phyloP scores from a whole-genome alignment of 2,113 vertebrate species.

The Protobothrops mucrosquamatus region DNA sequence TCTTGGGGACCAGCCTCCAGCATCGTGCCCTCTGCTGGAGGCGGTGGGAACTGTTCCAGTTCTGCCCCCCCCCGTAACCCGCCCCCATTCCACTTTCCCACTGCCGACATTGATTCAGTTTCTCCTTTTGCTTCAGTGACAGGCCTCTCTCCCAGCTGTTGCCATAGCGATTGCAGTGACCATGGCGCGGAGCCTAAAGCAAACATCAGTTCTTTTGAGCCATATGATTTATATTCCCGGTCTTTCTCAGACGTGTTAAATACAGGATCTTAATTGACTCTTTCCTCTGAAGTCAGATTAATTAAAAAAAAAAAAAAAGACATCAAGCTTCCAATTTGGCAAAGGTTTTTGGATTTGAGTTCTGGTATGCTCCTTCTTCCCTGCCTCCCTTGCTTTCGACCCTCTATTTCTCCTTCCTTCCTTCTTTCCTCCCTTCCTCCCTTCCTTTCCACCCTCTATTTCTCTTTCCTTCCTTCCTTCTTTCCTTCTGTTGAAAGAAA shows the following conservation, averaged over 20 bases:
- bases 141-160: constrained; percentile 6
- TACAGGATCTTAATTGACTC: constrained; percentile 17
- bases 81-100: neutral
- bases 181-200: constrained; percentile 11
- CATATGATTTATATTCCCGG: constrained; percentile 27
- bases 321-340: neutral
- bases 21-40: neutral
- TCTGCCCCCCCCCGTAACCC: accelerated
- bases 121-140: neutral
- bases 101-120: neutral
- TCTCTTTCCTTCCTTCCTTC: neutral
- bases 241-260: constrained; percentile 14
- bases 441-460: neutral
- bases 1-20: neutral
- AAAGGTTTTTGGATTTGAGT: neutral
- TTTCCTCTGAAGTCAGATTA: constrained; percentile 20
- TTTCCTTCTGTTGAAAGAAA: too few species aligned
- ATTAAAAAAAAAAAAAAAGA: constrained; percentile 1
- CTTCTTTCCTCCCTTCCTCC: neutral
- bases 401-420: neutral
- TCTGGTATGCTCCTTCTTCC: neutral
- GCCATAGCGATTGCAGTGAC: constrained; percentile 23
- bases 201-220: constrained; percentile 8
- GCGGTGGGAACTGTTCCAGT: neutral
- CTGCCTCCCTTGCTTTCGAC: neutral